Base-by-base conservation (phyloP, 2,888 invertebrate genomes). In the Elmis aenea region DNA sequence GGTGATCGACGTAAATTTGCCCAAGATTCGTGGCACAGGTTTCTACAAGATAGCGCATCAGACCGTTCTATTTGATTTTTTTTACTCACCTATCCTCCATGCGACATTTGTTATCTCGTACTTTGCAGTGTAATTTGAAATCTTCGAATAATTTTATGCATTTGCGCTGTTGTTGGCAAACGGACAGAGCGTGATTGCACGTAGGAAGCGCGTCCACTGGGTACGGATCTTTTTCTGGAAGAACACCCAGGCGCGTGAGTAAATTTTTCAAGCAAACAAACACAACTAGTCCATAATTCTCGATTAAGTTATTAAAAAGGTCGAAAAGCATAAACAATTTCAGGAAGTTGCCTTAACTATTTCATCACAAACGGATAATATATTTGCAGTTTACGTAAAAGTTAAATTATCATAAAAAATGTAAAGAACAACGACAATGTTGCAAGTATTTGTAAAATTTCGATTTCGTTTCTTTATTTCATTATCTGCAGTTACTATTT, bases 171-270 rank as follows among this genome's bases (percentile, higher is more conserved):
- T 81, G 83, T 64, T 84, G 85, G 68, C 91, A 92, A 50, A 87
- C 86, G 57, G 80, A 83, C 57, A 88, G 73, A 26, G 91, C 91
- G 65, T 91, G 89, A 66, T 87, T 89, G 73, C 91, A 91, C 51
- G 88, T 88, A 42, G 89, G 89, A 64, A 92, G 74, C 38, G 89
- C 86, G 68, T 91, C 89, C 55, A 89, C 84, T 21, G 87, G 85
- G 70, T 88, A 88, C 40, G 86, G 87, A 73, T 91, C 90, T 73
- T 86, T 88, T 62, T 90, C 91, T 86, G 76, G 12, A 74, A 43
- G 55, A 55, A 57, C 58, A 38, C 45, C 42, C 5, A 15, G 44
- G 50, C 42, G 43, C 36, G 42, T 42, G 36, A 31, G 42, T 14
- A n/a, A 4, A 8, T n/a, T n/a, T n/a, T n/a, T n/a, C n/a, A n/a